Evolutionary conservation across 2,113 vertebrate genomes (phyloP), one percentile per base, ranked within the genome.

Genomic region (Chionodraco myersi): DNA sequence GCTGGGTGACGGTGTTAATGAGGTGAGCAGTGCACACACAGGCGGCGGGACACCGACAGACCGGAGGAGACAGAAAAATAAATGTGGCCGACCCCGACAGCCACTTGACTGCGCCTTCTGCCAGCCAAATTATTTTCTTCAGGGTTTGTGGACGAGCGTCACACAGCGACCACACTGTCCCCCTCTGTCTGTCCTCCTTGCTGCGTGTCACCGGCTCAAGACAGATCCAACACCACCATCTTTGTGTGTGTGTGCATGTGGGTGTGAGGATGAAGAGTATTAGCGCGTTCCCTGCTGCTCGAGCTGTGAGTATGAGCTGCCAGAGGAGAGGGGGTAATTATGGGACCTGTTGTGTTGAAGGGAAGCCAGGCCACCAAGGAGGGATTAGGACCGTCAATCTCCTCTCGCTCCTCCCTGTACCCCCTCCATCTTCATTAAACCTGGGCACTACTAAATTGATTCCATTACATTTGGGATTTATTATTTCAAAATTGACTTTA

Each of bases 341-440:
- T 97, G 96, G 95, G 96, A 97, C 95, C 96, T 96, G 96, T 97
- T 96, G 95, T 94, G 95, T 92, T 96, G 96, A 96, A 94, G 94
- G 92, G 90, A 94, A 96, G 96, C 95, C 97, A 96, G 95, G 94
- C 91, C 96, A 95, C 95, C 94, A 95, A 96, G 95, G 96, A 94
- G 93, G 88, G 97, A 97, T 97, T 97, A 97, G 94, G 94, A 93
- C 84, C 83, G 79, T 91, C 95, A 89, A 66, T 95, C 95, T 94
- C 94, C 92, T 88, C 94, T 34, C 10, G 2, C 34, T 45, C 53
- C 16, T 59, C 61, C 34, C 67, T 63, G 73, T 70, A 64, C 36
- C 56, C 63, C 10, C 59, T 63, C 51, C 18, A 64, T 80, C 74
- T 79, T 44, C 36, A 75, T 64, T 72, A 54, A 60, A 81, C 47